phyloP scores from a whole-genome alignment of 2,797 vertebrate genomes.

The Anomalospiza imberbis region DNA sequence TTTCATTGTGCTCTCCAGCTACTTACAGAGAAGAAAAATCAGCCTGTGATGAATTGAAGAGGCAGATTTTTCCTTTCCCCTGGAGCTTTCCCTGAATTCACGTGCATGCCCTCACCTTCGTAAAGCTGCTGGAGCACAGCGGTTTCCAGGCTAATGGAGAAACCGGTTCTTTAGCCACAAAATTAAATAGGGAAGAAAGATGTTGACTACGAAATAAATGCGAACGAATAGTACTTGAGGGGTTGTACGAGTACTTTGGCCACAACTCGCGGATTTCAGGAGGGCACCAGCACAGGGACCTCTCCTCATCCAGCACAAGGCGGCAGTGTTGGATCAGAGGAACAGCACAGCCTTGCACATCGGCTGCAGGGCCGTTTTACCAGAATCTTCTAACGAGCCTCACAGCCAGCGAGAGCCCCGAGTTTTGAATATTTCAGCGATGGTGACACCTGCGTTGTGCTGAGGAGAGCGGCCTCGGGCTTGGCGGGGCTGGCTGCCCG shows the following conservation, averaged over 20 bases:
- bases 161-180: neutral
- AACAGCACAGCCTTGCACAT: neutral
- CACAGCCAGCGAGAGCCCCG: neutral
- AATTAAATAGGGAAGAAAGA: neutral
- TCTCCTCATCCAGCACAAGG: neutral
- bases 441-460: neutral
- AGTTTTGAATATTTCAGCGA: neutral
- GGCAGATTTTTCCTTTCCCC: neutral
- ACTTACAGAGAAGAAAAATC: neutral
- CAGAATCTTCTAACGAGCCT: slow-evolving; percentile 6
- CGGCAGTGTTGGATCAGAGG: neutral
- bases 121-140: neutral
- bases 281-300: neutral
- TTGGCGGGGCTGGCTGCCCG: neutral
- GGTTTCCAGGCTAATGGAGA: neutral
- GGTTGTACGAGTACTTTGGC: fast-evolving
- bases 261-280: fast-evolving
- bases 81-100: neutral
- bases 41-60: neutral
- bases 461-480: neutral
- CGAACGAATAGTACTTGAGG: fast-evolving
- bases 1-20: neutral
- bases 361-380: neutral
- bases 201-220: fast-evolving
- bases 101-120: fast-evolving